phyloP scores from a whole-genome alignment of 1,140 invertebrate genomes.

The Plutomurus gul region DNA sequence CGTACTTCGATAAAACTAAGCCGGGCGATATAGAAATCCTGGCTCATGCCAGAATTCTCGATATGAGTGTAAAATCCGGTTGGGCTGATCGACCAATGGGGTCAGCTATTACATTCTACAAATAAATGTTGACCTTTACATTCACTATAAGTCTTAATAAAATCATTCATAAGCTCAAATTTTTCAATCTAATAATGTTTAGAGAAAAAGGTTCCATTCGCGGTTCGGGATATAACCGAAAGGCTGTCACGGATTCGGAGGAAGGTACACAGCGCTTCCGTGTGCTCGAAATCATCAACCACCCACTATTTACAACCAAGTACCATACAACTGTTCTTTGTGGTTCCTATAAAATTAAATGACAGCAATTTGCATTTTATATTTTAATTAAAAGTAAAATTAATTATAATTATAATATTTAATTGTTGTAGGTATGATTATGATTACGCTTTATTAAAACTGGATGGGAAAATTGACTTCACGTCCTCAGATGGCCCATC shows the following conservation, averaged over 20 bases:
- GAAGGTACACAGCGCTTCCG: not conserved
- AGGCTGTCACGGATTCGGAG: not conserved
- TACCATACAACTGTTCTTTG: too few species aligned
- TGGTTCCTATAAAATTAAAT: too few species aligned
- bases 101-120: not conserved
- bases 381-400: too few species aligned
- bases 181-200: not conserved
- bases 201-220: not conserved
- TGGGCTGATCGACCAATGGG: not conserved
- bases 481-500: not conserved
- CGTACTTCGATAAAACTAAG: not conserved
- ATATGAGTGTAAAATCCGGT: not conserved
- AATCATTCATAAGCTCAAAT: too few species aligned
- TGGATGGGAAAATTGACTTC: not conserved
- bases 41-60: not conserved
- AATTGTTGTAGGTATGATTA: too few species aligned
- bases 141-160: too few species aligned
- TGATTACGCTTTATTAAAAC: not conserved
- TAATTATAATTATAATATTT: too few species aligned
- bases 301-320: not conserved
- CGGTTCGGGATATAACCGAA: not conserved
- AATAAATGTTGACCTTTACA: not conserved
- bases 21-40: slow-evolving; percentile 6
- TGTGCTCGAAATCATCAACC: slow-evolving; percentile 1
- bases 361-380: too few species aligned